Conservation (phyloP, 1,140 invertebrate genomes). For the Drosophila micromelanica region DNA sequence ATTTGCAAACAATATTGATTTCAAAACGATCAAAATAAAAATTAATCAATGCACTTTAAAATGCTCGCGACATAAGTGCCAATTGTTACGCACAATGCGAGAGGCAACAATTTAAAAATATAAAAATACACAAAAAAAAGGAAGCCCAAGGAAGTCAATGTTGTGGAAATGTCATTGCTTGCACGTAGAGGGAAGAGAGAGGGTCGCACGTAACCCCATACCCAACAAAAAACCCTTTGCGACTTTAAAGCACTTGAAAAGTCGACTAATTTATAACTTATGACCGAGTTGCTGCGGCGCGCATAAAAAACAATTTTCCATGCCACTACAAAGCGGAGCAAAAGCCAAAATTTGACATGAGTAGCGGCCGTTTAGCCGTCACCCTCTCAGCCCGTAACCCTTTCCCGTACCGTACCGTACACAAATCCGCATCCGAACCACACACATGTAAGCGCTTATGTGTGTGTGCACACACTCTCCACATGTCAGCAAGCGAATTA, state of each 20-base stretch:
- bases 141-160: constrained; percentile 51
- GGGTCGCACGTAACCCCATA: constrained; percentile 26
- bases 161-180: constrained; percentile 59
- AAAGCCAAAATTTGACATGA: constrained; percentile 84
- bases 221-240: constrained; percentile 36
- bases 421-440: background rate
- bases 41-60: constrained; percentile 82
- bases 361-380: constrained; percentile 72
- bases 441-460: constrained; percentile 41
- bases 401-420: constrained; percentile 17
- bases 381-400: constrained; percentile 60
- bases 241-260: constrained; percentile 69
- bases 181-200: constrained; percentile 1
- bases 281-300: constrained; percentile 47
- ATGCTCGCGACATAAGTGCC: constrained; percentile 48
- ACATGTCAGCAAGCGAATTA: constrained; percentile 84
- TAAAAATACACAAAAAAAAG: constrained; percentile 32
- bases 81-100: constrained; percentile 53
- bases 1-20: constrained; percentile 83
- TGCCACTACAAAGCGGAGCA: constrained; percentile 84
- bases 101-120: constrained; percentile 44
- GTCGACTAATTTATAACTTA: constrained; percentile 82
- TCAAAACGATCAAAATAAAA: constrained; percentile 79
- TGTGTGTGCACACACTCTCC: constrained; percentile 43
- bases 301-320: constrained; percentile 84